Evolutionary conservation across 2,113 vertebrate species (phyloP).

Genomic region (Varanus salvator): DNA sequence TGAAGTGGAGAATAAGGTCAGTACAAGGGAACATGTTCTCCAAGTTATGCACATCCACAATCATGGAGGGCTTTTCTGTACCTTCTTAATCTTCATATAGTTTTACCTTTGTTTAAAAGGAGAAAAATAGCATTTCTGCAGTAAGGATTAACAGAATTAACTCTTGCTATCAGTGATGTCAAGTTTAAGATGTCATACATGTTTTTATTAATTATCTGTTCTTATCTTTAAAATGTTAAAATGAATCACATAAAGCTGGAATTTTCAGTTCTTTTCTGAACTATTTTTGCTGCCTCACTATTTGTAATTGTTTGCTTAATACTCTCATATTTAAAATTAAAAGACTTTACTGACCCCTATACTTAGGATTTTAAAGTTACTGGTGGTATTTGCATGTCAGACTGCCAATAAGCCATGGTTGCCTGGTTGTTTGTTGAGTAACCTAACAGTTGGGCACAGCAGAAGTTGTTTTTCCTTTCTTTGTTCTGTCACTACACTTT

Average conservation of each 20-base stretch:
- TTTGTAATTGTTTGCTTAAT: not conserved
- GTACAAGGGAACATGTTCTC: not conserved
- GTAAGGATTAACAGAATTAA: not conserved
- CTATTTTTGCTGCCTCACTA: not conserved
- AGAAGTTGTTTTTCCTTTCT: too few species aligned
- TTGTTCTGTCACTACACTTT: too few species aligned
- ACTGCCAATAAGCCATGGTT: too few species aligned
- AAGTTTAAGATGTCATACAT: not conserved
- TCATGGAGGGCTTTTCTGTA: not conserved
- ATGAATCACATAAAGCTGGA: not conserved
- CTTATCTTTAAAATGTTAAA: not conserved
- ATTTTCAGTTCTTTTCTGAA: not conserved
- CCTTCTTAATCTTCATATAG: not conserved
- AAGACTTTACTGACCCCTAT: not conserved
- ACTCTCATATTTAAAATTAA: not conserved
- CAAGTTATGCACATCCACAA: not conserved
- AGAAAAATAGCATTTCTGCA: not conserved
- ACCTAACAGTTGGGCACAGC: too few species aligned
- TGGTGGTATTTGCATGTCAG: not conserved
- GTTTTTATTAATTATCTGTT: not conserved
- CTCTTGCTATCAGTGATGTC: not conserved
- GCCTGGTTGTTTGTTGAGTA: too few species aligned
- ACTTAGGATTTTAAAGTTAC: not conserved
- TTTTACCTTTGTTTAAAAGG: not conserved
- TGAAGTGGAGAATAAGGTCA: not conserved